A percentile compares a stretch with the other conserved stretches of the same genome.
Conservation (phyloP, 53 echinoderm and acorn worm genomes). For the Paelopatides confundens region DNA sequence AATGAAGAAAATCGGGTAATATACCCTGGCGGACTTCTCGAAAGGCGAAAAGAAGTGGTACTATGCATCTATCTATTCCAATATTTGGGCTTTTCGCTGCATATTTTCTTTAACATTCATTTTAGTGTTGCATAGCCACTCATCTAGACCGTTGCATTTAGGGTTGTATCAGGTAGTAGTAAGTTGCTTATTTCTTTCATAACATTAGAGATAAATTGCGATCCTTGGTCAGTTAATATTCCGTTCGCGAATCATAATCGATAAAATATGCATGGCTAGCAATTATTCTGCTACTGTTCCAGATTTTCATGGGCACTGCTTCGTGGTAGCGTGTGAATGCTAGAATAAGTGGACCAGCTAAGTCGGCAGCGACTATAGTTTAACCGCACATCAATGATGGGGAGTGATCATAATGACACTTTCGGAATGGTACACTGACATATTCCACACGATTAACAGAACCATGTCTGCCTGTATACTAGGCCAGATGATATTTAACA, state of each 20-base stretch:
- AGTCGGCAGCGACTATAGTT: constrained; percentile 56
- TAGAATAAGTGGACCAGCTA: constrained; percentile 62
- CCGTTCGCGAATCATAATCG: constrained; percentile 33
- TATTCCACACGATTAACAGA: constrained; percentile 64
- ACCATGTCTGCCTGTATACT: constrained; percentile 61
- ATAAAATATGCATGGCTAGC: constrained; percentile 23
- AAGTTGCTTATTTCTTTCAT: constrained; percentile 52
- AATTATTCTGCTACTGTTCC: constrained; percentile 49
- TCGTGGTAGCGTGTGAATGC: constrained; percentile 54
- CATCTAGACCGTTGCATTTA: constrained; percentile 16
- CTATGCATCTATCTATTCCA: constrained; percentile 43
- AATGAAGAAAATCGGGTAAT: not conserved
- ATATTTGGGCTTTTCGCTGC: constrained; percentile 34
- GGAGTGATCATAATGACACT: constrained; percentile 65
- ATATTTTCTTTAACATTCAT: constrained; percentile 44
- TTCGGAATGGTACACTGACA: constrained; percentile 70
- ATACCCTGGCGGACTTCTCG: constrained; percentile 19
- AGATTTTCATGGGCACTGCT: constrained; percentile 49
- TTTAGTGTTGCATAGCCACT: constrained; percentile 47
- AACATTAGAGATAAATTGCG: constrained; percentile 49
- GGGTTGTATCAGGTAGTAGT: constrained; percentile 37
- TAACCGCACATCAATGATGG: constrained; percentile 59
- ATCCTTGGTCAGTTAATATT: constrained; percentile 55
- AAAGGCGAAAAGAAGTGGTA: constrained; percentile 1
- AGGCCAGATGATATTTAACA: constrained; percentile 49